Base-by-base conservation (phyloP, 2,888 invertebrate genomes). In the Rhogogaster chlorosoma region DNA sequence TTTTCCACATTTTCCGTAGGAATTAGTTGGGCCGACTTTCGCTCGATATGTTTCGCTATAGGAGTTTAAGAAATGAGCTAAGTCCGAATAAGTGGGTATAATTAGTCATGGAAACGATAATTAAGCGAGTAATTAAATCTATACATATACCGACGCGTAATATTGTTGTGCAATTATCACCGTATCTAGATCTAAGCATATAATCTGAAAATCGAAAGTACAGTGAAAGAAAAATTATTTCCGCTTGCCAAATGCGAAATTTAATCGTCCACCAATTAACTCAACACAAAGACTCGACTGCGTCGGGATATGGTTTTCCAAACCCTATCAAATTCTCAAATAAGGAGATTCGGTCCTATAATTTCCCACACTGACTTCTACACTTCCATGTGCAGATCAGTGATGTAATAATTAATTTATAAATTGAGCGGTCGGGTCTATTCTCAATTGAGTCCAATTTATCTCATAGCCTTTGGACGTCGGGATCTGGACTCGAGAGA, bases 81-180 rank as follows among this genome's bases (percentile, higher is more conserved):
- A 38, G 18, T 49, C 49, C 10, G 36, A n/a, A 29, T 53, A 32
- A 29, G 26, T 15, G 22, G n/a, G 15, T 38, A 36, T 38, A 61
- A 61, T 61, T 22, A 80, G 57, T 38, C 12, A 26, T 61, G 22
- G 80, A 26, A 38, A 61, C n/a, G 57, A 80, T 61, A 80, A 80
- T 57, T 61, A 38, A 80, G 38, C 80, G 32, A 26, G 57, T 36
- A 80, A 80, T 38, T 80, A 80, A 61, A 61, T 22, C 80, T 26
- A 12, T 15, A 77, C 36, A 5, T 26, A 77, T 42, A 53, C 53
- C n/a, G n/a, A 53, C n/a, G 26, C 80, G 61, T 49, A 80, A 80
- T 9, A 38, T 22, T 5, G 80, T 57, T 80, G 61, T 36, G 61
- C 36, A 80, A 80, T 38, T 80, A 29, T 80, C 26, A 22, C 10